A percentile compares a stretch with the other conserved stretches of the same genome.
Evolutionary conservation across 92 coral and sea anemone genomes (phyloP).

Genomic region (Plumapathes pennacea): DNA sequence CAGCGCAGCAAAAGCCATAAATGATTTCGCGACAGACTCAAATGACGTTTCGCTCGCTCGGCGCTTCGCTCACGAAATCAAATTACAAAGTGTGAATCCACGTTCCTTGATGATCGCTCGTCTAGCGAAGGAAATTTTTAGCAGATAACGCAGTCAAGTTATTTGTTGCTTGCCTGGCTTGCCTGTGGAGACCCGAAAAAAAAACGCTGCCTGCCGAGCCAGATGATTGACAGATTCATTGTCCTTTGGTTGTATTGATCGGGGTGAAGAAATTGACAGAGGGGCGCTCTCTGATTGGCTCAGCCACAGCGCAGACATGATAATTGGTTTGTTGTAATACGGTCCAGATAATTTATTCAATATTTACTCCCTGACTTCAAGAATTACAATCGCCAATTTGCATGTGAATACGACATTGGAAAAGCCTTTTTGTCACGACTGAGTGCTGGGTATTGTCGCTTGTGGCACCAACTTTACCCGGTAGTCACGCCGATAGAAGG

Average conservation of each 20-base stretch:
- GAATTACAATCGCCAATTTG: constrained; percentile 14
- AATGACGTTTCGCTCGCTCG: no score
- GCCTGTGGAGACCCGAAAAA: not conserved
- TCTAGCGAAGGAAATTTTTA: no score
- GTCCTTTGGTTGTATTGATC: constrained; percentile 62
- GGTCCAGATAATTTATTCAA: constrained; percentile 78
- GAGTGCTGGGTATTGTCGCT: constrained; percentile 24
- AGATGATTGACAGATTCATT: constrained; percentile 63
- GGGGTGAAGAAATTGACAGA: constrained; percentile 55
- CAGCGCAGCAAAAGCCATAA: no score
- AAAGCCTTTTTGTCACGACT: constrained; percentile 6
- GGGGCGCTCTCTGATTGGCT: constrained; percentile 55
- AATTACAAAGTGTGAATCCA: no score
- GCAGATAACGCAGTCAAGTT: no score
- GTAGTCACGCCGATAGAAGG: constrained; percentile 41
- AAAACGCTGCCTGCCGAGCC: constrained; percentile 20
- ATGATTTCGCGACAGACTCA: no score
- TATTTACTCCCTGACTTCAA: constrained; percentile 54
- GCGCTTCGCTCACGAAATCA: no score
- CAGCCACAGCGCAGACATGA: constrained; percentile 57
- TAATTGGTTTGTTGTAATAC: constrained; percentile 77
- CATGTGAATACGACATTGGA: constrained; percentile 28
- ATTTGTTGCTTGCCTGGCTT: no score
- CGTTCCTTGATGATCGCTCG: no score
- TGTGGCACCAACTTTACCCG: constrained; percentile 15